Conservation (phyloP, 2,113 vertebrate genomes). For the Rhizomys pruinosus region DNA sequence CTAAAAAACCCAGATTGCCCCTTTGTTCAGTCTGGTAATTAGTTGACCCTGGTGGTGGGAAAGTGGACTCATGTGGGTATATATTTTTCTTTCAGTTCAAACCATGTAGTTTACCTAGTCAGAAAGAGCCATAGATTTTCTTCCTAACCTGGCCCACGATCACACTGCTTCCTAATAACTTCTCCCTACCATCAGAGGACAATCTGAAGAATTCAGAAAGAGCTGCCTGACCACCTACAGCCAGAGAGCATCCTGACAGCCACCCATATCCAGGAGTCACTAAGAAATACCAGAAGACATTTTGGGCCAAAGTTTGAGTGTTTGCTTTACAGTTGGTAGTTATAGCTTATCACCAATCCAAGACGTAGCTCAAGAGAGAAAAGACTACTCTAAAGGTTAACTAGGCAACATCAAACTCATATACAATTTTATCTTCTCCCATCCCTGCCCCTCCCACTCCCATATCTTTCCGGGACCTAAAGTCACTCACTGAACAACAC, state of each 20-base stretch:
- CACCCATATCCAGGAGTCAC: neutral
- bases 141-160: conserved; percentile 19
- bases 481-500: neutral
- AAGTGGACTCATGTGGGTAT: neutral
- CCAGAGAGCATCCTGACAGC: no score
- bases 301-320: conserved; percentile 53
- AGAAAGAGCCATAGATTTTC: conserved; percentile 41
- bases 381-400: neutral
- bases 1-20: neutral
- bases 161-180: neutral
- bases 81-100: conserved; percentile 19
- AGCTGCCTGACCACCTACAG: neutral
- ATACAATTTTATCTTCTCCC: neutral
- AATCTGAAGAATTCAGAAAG: neutral
- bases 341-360: neutral
- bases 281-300: neutral
- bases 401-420: neutral
- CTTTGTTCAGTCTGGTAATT: neutral
- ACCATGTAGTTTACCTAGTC: conserved; percentile 22
- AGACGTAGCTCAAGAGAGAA: conserved; percentile 7
- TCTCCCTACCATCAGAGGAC: neutral
- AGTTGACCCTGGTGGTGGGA: neutral
- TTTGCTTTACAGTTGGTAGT: neutral
- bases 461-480: conserved; percentile 13
- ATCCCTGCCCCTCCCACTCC: neutral